These are phyloP conservation scores for Heliangelus exortis DNA, from an alignment of 2,797 vertebrate genomes.

Conservation along the genomic window DNA sequence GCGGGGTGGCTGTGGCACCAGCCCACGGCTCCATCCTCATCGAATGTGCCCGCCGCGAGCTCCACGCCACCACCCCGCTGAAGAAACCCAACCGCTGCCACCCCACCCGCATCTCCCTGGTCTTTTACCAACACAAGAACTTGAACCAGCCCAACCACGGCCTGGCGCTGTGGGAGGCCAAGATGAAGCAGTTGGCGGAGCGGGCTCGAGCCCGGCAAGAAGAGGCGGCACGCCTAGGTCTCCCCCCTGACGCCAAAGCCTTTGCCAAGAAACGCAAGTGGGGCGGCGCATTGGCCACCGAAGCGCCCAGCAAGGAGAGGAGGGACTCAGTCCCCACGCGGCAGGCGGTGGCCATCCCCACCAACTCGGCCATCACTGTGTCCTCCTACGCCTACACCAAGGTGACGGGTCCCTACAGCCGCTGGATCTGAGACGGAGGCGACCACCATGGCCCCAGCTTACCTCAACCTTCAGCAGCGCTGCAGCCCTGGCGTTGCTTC, in stretches of 20 bases:
- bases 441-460: constrained; percentile 78
- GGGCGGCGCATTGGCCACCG: constrained; percentile 76
- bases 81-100: constrained; percentile 95
- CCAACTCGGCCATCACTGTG: constrained; percentile 91
- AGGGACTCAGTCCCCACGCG: constrained; percentile 86
- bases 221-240: constrained; percentile 91
- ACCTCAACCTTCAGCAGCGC: constrained; percentile 95
- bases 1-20: constrained; percentile 94
- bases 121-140: constrained; percentile 99
- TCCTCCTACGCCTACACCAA: constrained; percentile 97
- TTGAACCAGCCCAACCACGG: constrained; percentile 97
- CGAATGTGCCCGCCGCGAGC: constrained; percentile 93
- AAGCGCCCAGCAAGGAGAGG: constrained; percentile 87
- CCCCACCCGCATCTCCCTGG: constrained; percentile 97
- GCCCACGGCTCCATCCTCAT: constrained; percentile 95
- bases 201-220: constrained; percentile 89
- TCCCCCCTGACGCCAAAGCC: constrained; percentile 91
- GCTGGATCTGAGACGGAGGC: constrained; percentile 86
- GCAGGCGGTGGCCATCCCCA: constrained; percentile 83
- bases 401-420: constrained; percentile 97
- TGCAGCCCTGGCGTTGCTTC: constrained; percentile 79
- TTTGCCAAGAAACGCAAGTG: constrained; percentile 96
- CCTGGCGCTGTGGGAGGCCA: constrained; percentile 96
- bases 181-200: constrained; percentile 97
- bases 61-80: constrained; percentile 96